Conservation (phyloP, 2,797 vertebrate species). For the Manis javanica region DNA sequence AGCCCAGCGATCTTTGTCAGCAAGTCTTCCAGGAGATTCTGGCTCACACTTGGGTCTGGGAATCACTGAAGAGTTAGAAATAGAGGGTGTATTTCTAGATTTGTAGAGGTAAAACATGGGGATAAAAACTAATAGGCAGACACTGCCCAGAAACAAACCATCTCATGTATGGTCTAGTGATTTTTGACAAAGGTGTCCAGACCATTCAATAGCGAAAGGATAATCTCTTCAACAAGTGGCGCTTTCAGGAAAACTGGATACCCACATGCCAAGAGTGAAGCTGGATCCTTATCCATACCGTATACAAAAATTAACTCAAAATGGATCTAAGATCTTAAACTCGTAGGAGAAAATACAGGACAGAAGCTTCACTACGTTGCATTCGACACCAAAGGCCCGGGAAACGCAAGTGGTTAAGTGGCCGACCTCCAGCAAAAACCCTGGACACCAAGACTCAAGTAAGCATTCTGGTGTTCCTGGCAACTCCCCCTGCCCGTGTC, state of each 20-base stretch:
- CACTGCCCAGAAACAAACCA: background rate
- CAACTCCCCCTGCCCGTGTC: background rate
- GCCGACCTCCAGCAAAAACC: background rate
- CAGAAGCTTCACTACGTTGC: background rate
- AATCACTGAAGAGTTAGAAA: background rate
- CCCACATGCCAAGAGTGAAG: background rate
- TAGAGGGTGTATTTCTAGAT: background rate
- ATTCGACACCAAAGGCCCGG: background rate
- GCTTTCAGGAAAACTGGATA: background rate
- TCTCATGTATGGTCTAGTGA: background rate
- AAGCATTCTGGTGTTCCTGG: background rate
- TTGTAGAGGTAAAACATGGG: background rate
- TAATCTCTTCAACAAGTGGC: background rate
- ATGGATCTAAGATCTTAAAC: background rate
- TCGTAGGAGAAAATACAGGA: background rate
- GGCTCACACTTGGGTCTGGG: background rate
- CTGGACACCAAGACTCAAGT: background rate
- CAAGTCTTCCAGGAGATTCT: background rate
- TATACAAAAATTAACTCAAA: background rate
- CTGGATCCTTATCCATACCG: background rate
- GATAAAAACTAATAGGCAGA: background rate
- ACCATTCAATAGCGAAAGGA: background rate
- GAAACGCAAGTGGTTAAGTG: background rate
- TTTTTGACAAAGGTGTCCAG: background rate
- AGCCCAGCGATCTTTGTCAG: rapidly evolving